A percentile compares a stretch with the other conserved stretches of the same genome.
Conservation (phyloP, 2,797 vertebrate species). For the Phataginus tricuspis region DNA sequence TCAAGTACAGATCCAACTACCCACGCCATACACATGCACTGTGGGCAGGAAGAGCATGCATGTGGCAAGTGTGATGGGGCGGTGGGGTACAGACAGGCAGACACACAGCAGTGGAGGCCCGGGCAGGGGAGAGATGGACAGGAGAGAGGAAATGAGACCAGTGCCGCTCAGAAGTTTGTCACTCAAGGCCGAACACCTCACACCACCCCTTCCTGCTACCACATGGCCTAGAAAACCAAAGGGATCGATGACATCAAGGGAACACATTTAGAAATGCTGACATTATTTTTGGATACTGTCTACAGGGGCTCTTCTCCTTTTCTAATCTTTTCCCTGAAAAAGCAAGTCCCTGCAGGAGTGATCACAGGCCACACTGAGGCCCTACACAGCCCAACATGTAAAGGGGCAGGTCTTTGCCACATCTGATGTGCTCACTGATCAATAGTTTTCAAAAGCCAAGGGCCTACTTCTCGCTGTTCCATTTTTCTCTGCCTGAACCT, state of each 20-base stretch:
- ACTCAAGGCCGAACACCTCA: background rate
- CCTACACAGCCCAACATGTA: background rate
- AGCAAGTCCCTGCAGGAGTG: slow-evolving; percentile 45
- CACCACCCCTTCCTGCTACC: slow-evolving; percentile 13
- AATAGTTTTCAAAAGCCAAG: slow-evolving; percentile 68
- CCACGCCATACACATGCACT: slow-evolving; percentile 29
- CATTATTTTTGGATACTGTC: slow-evolving; percentile 59
- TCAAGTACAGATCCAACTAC: background rate
- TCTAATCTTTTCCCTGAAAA: slow-evolving; percentile 57
- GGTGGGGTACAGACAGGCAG: background rate
- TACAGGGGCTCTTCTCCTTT: slow-evolving; percentile 51
- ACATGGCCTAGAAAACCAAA: slow-evolving; percentile 62
- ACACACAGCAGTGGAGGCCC: background rate
- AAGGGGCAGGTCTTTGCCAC: slow-evolving; percentile 28
- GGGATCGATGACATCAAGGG: slow-evolving; percentile 66
- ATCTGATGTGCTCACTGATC: slow-evolving; percentile 47
- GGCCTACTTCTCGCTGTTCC: slow-evolving; percentile 59
- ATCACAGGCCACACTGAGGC: slow-evolving; percentile 33
- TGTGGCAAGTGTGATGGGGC: background rate
- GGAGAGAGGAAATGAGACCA: background rate
- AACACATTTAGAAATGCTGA: slow-evolving; percentile 58
- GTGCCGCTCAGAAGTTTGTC: slow-evolving; percentile 4
- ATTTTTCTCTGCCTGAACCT: slow-evolving; percentile 31
- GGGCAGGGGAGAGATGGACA: background rate
- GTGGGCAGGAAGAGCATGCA: background rate